A percentile compares a stretch with the other conserved stretches of the same genome.
phyloP scores from a whole-genome alignment of 2,797 vertebrate genomes.

The Columba guinea region DNA sequence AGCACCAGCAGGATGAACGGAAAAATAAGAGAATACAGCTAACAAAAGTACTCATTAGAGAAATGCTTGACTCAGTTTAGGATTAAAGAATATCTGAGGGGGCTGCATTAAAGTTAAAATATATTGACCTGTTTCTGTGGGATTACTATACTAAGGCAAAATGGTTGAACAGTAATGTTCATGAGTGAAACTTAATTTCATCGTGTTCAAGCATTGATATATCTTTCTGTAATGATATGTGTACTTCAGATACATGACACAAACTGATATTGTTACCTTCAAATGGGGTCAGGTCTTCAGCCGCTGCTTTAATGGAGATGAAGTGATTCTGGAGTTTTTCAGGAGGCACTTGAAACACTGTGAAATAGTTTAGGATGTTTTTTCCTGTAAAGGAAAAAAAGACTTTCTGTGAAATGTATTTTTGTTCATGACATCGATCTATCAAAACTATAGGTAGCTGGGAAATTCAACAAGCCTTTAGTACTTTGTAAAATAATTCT shows the following conservation, averaged over 20 bases:
- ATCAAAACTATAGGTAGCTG: not conserved
- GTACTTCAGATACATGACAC: not conserved
- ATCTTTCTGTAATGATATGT: not conserved
- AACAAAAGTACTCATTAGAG: not conserved
- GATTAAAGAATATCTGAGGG: not conserved
- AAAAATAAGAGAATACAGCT: not conserved
- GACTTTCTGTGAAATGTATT: not conserved
- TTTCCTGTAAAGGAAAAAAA: not conserved
- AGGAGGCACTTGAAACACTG: not conserved
- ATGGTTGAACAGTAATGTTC: not conserved
- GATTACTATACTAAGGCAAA: not conserved
- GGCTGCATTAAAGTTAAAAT: not conserved
- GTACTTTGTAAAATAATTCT: not conserved
- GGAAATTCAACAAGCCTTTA: not conserved
- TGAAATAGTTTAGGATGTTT: not conserved
- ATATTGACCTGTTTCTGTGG: not conserved
- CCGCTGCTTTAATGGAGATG: not conserved
- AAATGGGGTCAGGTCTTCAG: not conserved
- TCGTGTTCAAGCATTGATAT: not conserved
- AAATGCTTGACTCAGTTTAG: not conserved
- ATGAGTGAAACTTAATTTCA: not conserved
- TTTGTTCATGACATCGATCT: not conserved
- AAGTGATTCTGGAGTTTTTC: not conserved
- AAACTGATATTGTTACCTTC: not conserved
- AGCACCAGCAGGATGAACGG: not conserved